Evolutionary conservation across 2,113 vertebrate species (phyloP), one percentile per base, ranked within the genome.

Genomic region (Pleuronectes platessa): DNA sequence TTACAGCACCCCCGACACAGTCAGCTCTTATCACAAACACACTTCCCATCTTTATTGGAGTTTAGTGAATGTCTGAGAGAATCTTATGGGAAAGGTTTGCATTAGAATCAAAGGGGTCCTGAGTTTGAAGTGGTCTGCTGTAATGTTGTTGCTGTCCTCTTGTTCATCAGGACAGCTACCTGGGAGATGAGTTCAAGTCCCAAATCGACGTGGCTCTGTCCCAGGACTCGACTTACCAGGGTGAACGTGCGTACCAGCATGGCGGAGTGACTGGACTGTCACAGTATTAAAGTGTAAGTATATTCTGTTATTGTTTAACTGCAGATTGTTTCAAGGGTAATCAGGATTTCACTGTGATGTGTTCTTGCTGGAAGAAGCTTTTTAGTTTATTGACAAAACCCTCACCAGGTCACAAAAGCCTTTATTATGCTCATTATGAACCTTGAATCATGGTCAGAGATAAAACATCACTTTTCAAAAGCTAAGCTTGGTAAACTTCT

Each of bases 201-300:
- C 98, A 99, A 93, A 99, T 99, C 17, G 98, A 99, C 2, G 97
- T 99, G 95, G 98, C 98, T 5, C 93, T 99, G 93, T 99, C 98
- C 10, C 98, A 99, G 94, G 98, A 99, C 92, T 99, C 98, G 20
- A 99, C 98, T 9, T 99, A 99, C 95, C 98, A 99, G 94, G 98
- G 98, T 31, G 98, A 99, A 93, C 96, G 98, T 78, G 98, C 98
- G 0, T 99, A 99, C 95, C 98, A 99, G 93, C 98, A 98, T 74
- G 97, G 97, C 69, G 97, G 98, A 77, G 97, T 99, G 94, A 97
- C 97, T 66, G 98, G 98, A 93, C 96, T 99, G 95, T 99, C 98
- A 94, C 98, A 99, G 97, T 99, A 98, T 93, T 99, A 99, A 96
- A 95, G 95, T 95, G 97, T 96, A 95, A 97, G 97, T 86, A 59